These are phyloP conservation scores for Habropoda laboriosa DNA, from an alignment of 1,140 invertebrate genomes.

Conservation along the genomic window DNA sequence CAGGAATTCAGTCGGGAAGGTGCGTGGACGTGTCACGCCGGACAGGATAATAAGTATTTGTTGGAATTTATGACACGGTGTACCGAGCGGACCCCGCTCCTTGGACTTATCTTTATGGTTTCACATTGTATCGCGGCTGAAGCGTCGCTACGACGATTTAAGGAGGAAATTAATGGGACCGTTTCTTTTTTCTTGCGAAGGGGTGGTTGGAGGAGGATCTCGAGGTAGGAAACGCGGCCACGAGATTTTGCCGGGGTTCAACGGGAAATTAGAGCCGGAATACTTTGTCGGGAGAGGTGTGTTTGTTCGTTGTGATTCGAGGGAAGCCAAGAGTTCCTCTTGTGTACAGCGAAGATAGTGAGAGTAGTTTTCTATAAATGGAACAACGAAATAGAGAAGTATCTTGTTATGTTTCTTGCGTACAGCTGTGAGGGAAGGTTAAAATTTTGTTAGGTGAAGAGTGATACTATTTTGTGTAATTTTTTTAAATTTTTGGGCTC, in stretches of 20 bases:
- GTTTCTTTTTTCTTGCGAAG: neutral
- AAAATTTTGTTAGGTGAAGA: no score
- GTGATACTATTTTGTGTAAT: no score
- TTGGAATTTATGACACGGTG: slow-evolving; percentile 48
- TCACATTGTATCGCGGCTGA: slow-evolving; percentile 30
- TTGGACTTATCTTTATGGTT: slow-evolving; percentile 5
- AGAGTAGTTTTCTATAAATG: neutral
- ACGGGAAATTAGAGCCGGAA: neutral
- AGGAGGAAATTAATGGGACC: slow-evolving; percentile 18
- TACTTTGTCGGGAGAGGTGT: neutral
- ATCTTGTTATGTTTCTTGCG: no score
- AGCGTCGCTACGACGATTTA: slow-evolving; percentile 19
- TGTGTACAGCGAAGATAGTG: neutral
- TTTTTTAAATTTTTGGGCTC: no score
- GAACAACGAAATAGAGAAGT: no score
- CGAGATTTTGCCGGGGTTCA: neutral
- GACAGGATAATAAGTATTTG: slow-evolving; percentile 56
- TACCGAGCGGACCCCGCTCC: neutral
- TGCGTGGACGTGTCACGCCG: slow-evolving; percentile 46
- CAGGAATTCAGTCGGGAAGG: slow-evolving; percentile 45
- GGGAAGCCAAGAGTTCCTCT: no score
- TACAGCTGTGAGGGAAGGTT: no score
- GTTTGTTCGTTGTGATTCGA: neutral
- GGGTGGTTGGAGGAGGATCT: neutral
- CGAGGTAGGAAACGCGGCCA: no score